Evolutionary conservation across 2,113 vertebrate genomes (phyloP).

Genomic region (Apteryx mantelli): DNA sequence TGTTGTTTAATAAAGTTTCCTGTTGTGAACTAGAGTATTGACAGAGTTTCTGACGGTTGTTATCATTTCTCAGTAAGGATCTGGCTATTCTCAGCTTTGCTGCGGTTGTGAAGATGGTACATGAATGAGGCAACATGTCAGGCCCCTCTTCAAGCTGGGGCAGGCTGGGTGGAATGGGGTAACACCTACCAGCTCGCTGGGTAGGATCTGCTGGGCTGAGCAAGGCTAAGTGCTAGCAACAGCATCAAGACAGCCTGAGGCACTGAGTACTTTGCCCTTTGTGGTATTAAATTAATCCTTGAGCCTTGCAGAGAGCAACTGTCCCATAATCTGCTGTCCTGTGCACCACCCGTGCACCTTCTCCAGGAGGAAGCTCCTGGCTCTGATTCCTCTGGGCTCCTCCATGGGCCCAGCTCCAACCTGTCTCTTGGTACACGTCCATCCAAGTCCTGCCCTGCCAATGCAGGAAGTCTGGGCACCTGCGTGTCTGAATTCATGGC

Average conservation of each 20-base stretch:
- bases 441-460: not conserved
- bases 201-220: not conserved
- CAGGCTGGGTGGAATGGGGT: not conserved
- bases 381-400: not conserved
- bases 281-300: not conserved
- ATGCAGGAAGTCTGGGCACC: not conserved
- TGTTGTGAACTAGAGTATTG: slow-evolving; percentile 29
- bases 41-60: not conserved
- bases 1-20: slow-evolving; percentile 67
- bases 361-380: not conserved
- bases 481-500: not conserved
- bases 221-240: not conserved
- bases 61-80: not conserved
- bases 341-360: not conserved
- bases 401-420: not conserved
- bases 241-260: not conserved
- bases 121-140: not conserved
- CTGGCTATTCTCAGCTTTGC: not conserved
- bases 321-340: not conserved
- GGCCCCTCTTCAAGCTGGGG: not conserved
- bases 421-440: not conserved
- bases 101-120: not conserved
- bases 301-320: not conserved
- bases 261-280: not conserved
- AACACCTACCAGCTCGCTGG: not conserved